Percentiles rank a stretch among this genome's conserved stretches.
Evolutionary conservation across 2,888 invertebrate species (phyloP).

Genomic region (Choreutis nemorana): DNA sequence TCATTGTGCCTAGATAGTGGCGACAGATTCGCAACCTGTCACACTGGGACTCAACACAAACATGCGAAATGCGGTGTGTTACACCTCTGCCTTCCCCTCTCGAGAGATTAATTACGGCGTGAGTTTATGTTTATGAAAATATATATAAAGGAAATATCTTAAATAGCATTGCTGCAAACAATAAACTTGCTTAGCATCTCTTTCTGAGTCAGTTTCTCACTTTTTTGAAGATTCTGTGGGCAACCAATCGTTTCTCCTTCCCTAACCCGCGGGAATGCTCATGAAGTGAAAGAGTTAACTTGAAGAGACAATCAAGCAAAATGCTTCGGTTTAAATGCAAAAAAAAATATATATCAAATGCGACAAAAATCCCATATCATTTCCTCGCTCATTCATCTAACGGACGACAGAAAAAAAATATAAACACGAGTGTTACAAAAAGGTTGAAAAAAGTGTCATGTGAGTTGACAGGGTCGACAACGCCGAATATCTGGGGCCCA

Average conservation of each 20-base stretch:
- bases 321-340: not conserved
- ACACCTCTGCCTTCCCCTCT: too few relatives aligned
- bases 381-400: conserved; percentile 16
- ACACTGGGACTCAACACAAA: too few relatives aligned
- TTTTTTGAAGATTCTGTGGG: too few relatives aligned
- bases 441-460: conserved; percentile 17
- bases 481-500: conserved; percentile 26
- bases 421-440: conserved; percentile 7
- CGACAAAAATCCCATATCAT: conserved; percentile 11
- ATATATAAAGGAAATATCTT: too few relatives aligned
- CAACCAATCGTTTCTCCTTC: not conserved
- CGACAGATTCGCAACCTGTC: too few relatives aligned
- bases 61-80: too few relatives aligned
- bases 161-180: too few relatives aligned
- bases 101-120: too few relatives aligned
- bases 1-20: too few relatives aligned
- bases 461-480: conserved; percentile 30
- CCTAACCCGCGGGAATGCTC: not conserved
- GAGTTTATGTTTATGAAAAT: too few relatives aligned
- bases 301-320: not conserved
- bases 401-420: conserved; percentile 8
- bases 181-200: too few relatives aligned
- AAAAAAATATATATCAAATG: not conserved
- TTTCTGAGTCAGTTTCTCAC: not conserved
- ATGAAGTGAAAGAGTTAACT: not conserved